Percentiles rank a stretch among this genome's conserved stretches.
Conservation (phyloP, 2,113 vertebrate genomes). For the Istiophorus platypterus region DNA sequence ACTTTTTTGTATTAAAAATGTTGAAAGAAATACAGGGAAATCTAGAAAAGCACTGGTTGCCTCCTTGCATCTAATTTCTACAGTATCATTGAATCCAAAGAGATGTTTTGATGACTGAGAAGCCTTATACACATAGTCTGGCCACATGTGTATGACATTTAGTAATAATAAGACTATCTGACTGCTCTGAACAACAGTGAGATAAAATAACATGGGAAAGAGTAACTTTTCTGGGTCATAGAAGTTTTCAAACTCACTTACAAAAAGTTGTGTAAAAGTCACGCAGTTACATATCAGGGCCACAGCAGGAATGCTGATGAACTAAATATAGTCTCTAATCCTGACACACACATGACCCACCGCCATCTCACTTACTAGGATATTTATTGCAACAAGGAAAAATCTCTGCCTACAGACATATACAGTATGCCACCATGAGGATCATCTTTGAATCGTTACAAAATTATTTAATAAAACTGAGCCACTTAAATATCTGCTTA, state of each 20-base stretch:
- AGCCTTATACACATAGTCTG: slow-evolving; percentile 1
- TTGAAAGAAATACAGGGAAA: background rate
- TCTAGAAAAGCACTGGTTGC: background rate
- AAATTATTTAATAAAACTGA: background rate
- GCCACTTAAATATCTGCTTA: background rate
- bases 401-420: slow-evolving; percentile 15
- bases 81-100: background rate
- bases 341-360: slow-evolving; percentile 56
- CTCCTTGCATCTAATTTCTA: background rate
- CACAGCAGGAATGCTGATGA: slow-evolving; percentile 48
- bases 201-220: slow-evolving; percentile 27
- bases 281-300: slow-evolving; percentile 48
- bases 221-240: slow-evolving; percentile 51
- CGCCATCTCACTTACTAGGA: slow-evolving; percentile 49
- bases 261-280: slow-evolving; percentile 73
- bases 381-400: slow-evolving; percentile 36
- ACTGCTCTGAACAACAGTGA: slow-evolving; percentile 25
- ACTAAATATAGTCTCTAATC: slow-evolving; percentile 66
- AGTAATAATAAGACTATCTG: slow-evolving; percentile 19
- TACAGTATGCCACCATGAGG: background rate
- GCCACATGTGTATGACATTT: slow-evolving; percentile 29
- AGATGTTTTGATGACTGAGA: background rate
- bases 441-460: background rate
- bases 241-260: slow-evolving; percentile 50
- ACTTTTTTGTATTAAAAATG: background rate